phyloP scores from a whole-genome alignment of 1,140 invertebrate species.

The Pseudomyrmex concolor region DNA sequence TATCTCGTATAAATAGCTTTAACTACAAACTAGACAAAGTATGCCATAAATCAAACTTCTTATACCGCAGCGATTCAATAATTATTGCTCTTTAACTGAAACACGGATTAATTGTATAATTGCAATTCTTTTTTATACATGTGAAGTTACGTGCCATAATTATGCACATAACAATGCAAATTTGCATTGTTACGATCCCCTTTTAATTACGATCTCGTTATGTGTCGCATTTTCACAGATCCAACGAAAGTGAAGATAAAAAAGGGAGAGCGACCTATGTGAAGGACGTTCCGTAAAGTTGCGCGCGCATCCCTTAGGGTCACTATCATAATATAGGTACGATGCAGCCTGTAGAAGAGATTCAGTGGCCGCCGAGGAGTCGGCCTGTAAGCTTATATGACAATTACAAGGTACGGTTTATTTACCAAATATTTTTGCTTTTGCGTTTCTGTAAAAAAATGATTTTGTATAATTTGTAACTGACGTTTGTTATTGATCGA shows the following conservation, averaged over 20 bases:
- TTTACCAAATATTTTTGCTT: slow-evolving; percentile 61
- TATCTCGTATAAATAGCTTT: background rate
- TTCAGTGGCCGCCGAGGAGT: slow-evolving; percentile 80
- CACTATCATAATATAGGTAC: slow-evolving; percentile 49
- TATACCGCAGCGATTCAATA: background rate
- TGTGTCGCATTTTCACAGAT: slow-evolving; percentile 27
- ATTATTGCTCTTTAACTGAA: background rate
- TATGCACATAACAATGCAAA: background rate
- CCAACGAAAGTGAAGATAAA: slow-evolving; percentile 54
- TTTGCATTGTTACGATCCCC: background rate
- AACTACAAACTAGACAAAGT: too few species aligned
- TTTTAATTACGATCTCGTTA: slow-evolving; percentile 11
- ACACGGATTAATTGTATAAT: too few species aligned
- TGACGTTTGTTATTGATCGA: background rate
- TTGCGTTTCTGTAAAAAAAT: background rate
- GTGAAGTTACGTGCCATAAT: background rate
- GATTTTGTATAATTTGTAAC: background rate
- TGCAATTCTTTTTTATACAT: background rate
- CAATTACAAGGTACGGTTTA: slow-evolving; percentile 79
- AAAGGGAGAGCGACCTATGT: slow-evolving; percentile 54
- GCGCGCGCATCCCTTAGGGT: slow-evolving; percentile 71
- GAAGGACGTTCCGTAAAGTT: slow-evolving; percentile 65
- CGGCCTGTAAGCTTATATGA: slow-evolving; percentile 84
- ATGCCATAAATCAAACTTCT: too few species aligned
- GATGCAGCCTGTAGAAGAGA: slow-evolving; percentile 79